These are phyloP conservation scores for Palaemon carinicauda DNA, from an alignment of 1,140 invertebrate species.

Conservation along the genomic window DNA sequence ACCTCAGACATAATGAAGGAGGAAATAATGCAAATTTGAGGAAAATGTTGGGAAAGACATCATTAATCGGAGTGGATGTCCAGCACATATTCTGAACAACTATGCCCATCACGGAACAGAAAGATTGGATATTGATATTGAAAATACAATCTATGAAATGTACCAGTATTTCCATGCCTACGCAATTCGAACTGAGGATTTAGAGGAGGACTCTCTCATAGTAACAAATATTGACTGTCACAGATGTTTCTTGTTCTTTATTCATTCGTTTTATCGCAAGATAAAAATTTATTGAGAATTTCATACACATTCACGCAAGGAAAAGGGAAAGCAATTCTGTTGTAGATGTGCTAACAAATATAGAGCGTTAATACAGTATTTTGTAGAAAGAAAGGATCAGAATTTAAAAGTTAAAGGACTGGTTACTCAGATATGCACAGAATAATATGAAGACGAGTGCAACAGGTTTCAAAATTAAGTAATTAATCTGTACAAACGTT, in stretches of 20 bases:
- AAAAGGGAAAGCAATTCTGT: slow-evolving; percentile 32
- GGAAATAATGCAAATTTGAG: slow-evolving; percentile 38
- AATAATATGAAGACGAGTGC: slow-evolving; percentile 8
- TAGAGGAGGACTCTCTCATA: slow-evolving; percentile 41
- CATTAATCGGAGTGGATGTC: slow-evolving; percentile 36
- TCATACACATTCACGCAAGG: background rate
- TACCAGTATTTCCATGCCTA: slow-evolving; percentile 47
- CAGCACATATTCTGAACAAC: slow-evolving; percentile 41
- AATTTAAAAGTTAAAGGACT: slow-evolving; percentile 31
- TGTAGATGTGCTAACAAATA: slow-evolving; percentile 43
- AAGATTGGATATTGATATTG: slow-evolving; percentile 39
- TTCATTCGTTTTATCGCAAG: background rate
- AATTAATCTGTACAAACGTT: background rate
- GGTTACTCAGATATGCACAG: slow-evolving; percentile 26
- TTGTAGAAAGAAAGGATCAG: slow-evolving; percentile 19
- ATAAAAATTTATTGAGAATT: background rate
- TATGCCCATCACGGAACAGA: slow-evolving; percentile 40
- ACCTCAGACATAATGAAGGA: background rate
- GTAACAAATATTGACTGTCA: slow-evolving; percentile 29
- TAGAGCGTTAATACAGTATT: slow-evolving; percentile 12
- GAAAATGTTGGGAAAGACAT: background rate
- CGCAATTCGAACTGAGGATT: slow-evolving; percentile 26
- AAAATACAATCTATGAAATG: no score
- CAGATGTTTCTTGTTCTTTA: slow-evolving; percentile 40
- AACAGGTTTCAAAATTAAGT: slow-evolving; percentile 14